These are phyloP conservation scores for Sanderia malayensis DNA, from an alignment of 30 jellyfish, hydroid and myxozoan species.

Conservation along the genomic window DNA sequence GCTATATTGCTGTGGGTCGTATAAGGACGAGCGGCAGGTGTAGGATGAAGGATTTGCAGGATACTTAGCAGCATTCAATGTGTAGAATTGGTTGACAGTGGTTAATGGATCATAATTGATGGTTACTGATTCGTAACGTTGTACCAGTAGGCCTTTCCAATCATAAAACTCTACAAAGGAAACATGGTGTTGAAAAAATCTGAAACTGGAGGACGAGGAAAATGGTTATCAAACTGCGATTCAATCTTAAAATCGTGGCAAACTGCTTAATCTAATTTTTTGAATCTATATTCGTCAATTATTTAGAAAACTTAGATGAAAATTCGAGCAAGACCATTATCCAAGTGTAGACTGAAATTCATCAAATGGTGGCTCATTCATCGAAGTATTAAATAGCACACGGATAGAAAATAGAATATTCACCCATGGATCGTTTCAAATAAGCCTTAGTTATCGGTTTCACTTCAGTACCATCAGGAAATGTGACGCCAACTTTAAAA, in stretches of 20 bases:
- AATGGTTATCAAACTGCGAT: no score
- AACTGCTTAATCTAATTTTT: no score
- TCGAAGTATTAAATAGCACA: no score
- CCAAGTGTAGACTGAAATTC: no score
- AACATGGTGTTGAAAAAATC: no score
- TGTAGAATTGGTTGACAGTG: background rate
- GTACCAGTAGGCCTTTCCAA: slow-evolving; percentile 22
- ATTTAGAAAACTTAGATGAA: no score
- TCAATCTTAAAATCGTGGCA: no score
- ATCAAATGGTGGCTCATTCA: no score
- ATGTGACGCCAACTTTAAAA: slow-evolving; percentile 34
- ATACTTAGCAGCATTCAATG: slow-evolving; percentile 24
- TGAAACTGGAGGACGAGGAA: no score
- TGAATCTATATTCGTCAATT: no score
- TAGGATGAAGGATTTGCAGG: slow-evolving; percentile 43
- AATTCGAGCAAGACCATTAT: no score
- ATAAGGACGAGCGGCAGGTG: slow-evolving; percentile 39
- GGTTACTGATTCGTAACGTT: background rate
- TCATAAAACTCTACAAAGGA: slow-evolving; percentile 17
- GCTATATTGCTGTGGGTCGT: slow-evolving; percentile 27
- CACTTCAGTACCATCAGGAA: slow-evolving; percentile 45
- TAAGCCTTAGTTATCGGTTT: slow-evolving; percentile 24
- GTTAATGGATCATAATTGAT: background rate
- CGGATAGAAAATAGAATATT: no score
- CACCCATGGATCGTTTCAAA: slow-evolving; percentile 44